These are phyloP conservation scores for Pithecia hirsuta DNA, from an alignment of 2,797 vertebrate species.

Conservation along the genomic window DNA sequence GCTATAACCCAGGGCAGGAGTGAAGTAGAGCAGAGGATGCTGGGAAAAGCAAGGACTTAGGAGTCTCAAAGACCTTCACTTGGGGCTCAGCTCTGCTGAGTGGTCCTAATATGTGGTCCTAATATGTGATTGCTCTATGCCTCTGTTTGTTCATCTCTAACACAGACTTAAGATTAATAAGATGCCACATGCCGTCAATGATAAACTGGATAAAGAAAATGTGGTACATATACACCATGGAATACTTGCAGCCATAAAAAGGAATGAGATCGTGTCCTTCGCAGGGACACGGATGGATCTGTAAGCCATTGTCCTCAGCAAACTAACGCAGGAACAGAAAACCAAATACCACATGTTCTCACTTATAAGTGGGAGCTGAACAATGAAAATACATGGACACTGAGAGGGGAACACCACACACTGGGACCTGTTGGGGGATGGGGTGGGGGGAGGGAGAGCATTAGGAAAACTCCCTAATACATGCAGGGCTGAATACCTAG, in stretches of 20 bases:
- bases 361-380: not conserved
- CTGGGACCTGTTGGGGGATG: not conserved
- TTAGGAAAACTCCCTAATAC: not conserved
- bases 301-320: not conserved
- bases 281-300: not conserved
- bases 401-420: not conserved
- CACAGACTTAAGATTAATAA: not conserved
- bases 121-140: not conserved
- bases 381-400: not conserved
- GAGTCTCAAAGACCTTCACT: not conserved
- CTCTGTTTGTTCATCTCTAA: not conserved
- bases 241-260: not conserved
- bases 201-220: not conserved
- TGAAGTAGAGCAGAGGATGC: not conserved
- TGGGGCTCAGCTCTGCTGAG: not conserved
- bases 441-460: not conserved
- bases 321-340: not conserved
- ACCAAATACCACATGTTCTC: not conserved
- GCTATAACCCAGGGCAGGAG: not conserved
- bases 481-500: not conserved
- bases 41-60: not conserved
- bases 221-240: not conserved
- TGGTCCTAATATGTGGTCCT: not conserved
- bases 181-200: not conserved
- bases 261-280: not conserved